Evolutionary conservation across 2,888 invertebrate genomes (phyloP).

Genomic region (Linhomoeus sp.): DNA sequence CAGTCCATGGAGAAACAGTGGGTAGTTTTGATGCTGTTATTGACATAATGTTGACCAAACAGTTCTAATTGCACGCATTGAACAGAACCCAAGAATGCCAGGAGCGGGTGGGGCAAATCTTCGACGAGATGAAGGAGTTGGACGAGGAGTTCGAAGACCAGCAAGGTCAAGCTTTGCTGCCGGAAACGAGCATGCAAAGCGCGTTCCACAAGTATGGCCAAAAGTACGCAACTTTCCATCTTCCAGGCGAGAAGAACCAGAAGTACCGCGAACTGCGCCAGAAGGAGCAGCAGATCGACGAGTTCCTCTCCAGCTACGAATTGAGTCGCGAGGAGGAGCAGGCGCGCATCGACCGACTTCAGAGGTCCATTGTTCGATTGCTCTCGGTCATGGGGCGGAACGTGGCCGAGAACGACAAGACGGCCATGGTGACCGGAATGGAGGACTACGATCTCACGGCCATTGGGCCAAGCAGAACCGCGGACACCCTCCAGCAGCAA

Average conservation of each 20-base stretch:
- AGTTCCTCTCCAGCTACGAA: slow-evolving; percentile 41
- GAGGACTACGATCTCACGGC: slow-evolving; percentile 37
- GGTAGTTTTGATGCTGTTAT: slow-evolving; percentile 1
- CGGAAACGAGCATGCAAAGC: too few species aligned
- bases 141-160: slow-evolving; percentile 36
- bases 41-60: too few species aligned
- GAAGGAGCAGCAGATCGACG: slow-evolving; percentile 58
- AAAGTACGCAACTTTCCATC: too few species aligned
- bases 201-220: not conserved
- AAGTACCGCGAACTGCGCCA: slow-evolving; percentile 59
- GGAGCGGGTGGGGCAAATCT: slow-evolving; percentile 39
- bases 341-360: not conserved
- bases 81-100: slow-evolving; percentile 12
- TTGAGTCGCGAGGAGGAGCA: not conserved
- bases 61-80: too few species aligned
- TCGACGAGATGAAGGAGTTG: slow-evolving; percentile 48
- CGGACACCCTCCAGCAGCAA: not conserved
- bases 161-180: slow-evolving; percentile 3
- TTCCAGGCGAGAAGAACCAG: slow-evolving; percentile 46
- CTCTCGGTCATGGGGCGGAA: not conserved
- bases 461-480: not conserved
- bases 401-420: slow-evolving; percentile 38
- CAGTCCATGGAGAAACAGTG: slow-evolving; percentile 50
- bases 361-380: not conserved
- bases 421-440: slow-evolving; percentile 43